Evolutionary conservation across 2,888 invertebrate genomes (phyloP), one percentile per base, ranked within the genome.

Genomic region (Hemicrepidius hirtus): DNA sequence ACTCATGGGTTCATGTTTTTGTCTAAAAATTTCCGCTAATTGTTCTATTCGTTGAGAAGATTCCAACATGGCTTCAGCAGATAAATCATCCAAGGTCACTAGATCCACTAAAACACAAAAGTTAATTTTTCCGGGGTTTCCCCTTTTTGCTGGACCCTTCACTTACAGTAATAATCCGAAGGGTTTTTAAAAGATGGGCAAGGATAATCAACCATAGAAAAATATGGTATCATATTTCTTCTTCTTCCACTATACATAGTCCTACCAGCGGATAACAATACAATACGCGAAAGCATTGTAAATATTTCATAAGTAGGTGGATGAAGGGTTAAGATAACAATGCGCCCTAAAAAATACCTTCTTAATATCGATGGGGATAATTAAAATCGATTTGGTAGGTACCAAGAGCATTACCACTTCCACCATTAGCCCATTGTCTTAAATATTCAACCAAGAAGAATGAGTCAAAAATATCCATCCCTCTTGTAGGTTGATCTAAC

Each of bases 141-240:
- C n/a, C n/a, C n/a, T n/a, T n/a, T n/a, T n/a, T n/a, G n/a, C n/a
- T n/a, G n/a, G 32, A n/a, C 0, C 3, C 10, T 13, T 37, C 71
- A 90, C 94, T 92, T 88, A 96, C 95, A 89, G 85, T 98, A 98
- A 85, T 98, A 98, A 88, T 98, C 98, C 0, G 97, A 97, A 60
- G 97, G 97, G 84, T 98, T 98, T 87, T 98, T 98, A 86, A 95
- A 97, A 0, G 97, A 95, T 12, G 98, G 98, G 86, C 97, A 98
- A 1, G 97, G 97, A 87, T 97, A 98, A 82, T 97, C 97, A 4
- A 93, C 91, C 74, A 88, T 83, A 4, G 88, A 95, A 88, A 98
- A 98, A 88, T 98, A 98, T 82, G 95, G 93, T 84, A 97, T 91
- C 93, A 98, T 94, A 85, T 97, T 95, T 80, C 94, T 90, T 81